These are phyloP conservation scores for Crotalus viridis DNA, from an alignment of 2,113 vertebrate genomes.

Conservation along the genomic window DNA sequence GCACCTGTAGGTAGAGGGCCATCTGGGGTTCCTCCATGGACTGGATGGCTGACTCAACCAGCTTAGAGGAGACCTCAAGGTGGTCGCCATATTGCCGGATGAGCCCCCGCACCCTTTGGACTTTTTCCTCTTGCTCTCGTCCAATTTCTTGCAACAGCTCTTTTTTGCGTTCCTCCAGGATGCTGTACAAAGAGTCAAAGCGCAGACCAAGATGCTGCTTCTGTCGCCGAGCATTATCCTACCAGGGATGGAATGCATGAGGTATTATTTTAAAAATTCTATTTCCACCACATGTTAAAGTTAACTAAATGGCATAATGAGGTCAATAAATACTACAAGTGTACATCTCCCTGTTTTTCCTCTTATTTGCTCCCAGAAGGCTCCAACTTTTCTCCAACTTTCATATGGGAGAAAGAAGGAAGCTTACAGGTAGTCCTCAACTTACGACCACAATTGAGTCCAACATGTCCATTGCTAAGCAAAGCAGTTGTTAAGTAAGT, in stretches of 20 bases:
- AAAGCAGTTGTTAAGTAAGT: neutral
- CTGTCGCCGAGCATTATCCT: conserved; percentile 82
- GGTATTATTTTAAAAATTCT: no score
- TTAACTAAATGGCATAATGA: neutral
- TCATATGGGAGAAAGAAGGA: neutral
- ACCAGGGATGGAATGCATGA: neutral
- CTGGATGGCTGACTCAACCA: conserved; percentile 83
- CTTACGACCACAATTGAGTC: neutral
- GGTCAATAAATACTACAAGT: neutral
- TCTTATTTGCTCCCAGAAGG: neutral
- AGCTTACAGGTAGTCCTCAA: neutral
- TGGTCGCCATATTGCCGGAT: conserved; percentile 81
- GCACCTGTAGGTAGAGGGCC: conserved; percentile 86
- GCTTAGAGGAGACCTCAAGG: conserved; percentile 80
- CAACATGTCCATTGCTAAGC: neutral
- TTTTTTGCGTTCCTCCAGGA: conserved; percentile 87
- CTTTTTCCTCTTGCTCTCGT: conserved; percentile 80
- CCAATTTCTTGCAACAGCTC: conserved; percentile 80
- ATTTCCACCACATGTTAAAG: neutral
- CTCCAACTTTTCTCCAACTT: no score
- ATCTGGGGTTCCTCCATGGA: conserved; percentile 87
- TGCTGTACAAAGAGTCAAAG: conserved; percentile 74
- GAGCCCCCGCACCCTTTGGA: conserved; percentile 75
- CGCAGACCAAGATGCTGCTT: conserved; percentile 77
- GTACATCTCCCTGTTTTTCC: neutral